Percentiles rank a stretch among this genome's conserved stretches.
Evolutionary conservation across 2,888 invertebrate species (phyloP).

Genomic region (Hirtodrosophila histrioides): DNA sequence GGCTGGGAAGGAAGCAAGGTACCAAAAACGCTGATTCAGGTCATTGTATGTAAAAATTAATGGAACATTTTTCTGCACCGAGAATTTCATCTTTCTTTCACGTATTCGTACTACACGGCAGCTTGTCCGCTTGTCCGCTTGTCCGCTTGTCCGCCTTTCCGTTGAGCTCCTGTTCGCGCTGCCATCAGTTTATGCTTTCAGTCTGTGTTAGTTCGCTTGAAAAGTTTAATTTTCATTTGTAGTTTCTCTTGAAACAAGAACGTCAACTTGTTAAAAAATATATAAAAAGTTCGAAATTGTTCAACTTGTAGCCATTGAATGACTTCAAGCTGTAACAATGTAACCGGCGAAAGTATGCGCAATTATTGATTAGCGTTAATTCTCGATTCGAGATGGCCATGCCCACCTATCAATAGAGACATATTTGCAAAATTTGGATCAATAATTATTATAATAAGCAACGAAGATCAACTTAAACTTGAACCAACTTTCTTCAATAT

Average conservation of each 20-base stretch:
- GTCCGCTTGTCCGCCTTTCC: constrained; percentile 37
- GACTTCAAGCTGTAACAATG: not conserved
- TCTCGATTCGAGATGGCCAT: no score
- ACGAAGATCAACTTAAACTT: no score
- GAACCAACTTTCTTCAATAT: no score
- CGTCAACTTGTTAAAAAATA: constrained; percentile 33
- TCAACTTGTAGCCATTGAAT: constrained; percentile 1
- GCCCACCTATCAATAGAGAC: no score
- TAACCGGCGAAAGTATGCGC: no score
- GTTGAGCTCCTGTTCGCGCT: constrained; percentile 30
- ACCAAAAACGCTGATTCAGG: constrained; percentile 69
- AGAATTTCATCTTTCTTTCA: constrained; percentile 66
- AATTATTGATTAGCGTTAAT: no score
- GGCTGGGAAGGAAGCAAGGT: constrained; percentile 29
- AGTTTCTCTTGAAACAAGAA: constrained; percentile 30
- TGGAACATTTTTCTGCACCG: constrained; percentile 66
- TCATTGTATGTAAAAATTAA: constrained; percentile 71
- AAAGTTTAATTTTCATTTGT: constrained; percentile 59
- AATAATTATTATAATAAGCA: no score
- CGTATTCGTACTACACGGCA: constrained; percentile 43
- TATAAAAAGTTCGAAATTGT: constrained; percentile 4
- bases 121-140: constrained; percentile 37
- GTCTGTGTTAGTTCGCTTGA: constrained; percentile 41
- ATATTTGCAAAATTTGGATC: no score
- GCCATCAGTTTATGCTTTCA: constrained; percentile 45